Conservation (phyloP, 2,888 invertebrate species). For the Agrotis ipsilon region DNA sequence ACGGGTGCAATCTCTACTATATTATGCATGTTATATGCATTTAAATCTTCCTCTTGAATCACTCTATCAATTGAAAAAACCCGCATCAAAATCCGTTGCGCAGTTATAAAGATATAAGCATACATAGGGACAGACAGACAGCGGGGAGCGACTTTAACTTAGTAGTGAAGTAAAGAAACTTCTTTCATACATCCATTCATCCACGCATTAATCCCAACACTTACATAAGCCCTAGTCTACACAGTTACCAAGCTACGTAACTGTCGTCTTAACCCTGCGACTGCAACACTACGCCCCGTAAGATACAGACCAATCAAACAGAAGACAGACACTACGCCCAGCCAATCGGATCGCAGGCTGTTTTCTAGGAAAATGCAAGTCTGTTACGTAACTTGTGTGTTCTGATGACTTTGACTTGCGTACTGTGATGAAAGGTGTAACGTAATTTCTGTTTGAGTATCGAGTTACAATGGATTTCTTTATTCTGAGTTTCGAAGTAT, state of each 20-base stretch:
- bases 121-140: no score
- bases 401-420: slow-evolving; percentile 30
- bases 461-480: not conserved
- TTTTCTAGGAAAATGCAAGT: slow-evolving; percentile 55
- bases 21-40: no score
- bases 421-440: slow-evolving; percentile 22
- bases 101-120: no score
- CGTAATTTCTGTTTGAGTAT: not conserved
- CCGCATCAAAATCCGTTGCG: no score
- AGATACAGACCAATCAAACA: slow-evolving; percentile 67
- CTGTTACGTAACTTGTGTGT: slow-evolving; percentile 31
- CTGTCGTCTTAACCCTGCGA: slow-evolving; percentile 35
- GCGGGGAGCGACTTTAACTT: no score
- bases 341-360: slow-evolving; percentile 58
- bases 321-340: slow-evolving; percentile 58
- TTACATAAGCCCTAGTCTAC: not conserved
- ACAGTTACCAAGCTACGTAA: slow-evolving; percentile 18
- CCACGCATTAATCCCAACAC: not conserved
- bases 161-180: not conserved
- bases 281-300: slow-evolving; percentile 49
- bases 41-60: no score
- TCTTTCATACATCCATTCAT: not conserved
- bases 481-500: not conserved
- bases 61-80: no score
- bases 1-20: no score